phyloP scores from a whole-genome alignment of 2,797 vertebrate species.

The Gorsachius magnificus region DNA sequence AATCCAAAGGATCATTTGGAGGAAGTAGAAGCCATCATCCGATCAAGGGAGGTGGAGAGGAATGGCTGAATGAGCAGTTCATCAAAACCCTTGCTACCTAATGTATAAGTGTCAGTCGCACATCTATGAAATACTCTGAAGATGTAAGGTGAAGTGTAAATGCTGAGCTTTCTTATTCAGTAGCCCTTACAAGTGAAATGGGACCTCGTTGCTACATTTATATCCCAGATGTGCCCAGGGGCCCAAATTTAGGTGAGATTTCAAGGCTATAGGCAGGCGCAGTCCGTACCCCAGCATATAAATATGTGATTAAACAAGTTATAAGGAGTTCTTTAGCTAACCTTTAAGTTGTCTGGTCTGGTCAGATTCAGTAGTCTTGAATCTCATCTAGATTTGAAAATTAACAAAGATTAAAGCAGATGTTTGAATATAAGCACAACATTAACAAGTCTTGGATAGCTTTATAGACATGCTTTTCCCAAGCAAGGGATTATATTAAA shows the following conservation, averaged over 20 bases:
- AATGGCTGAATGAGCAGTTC: not conserved
- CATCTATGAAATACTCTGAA: not conserved
- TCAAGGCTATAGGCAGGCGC: not conserved
- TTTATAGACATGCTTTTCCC: not conserved
- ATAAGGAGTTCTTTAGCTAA: not conserved
- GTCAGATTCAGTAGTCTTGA: not conserved
- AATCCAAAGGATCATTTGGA: not conserved
- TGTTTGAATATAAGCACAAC: not conserved
- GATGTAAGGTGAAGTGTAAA: not conserved
- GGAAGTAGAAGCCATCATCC: not conserved
- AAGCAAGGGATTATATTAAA: not conserved
- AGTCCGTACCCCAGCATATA: not conserved
- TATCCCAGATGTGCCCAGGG: not conserved
- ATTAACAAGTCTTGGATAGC: not conserved
- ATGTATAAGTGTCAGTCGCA: not conserved
- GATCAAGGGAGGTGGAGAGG: not conserved
- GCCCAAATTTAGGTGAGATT: not conserved
- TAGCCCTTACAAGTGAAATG: not conserved
- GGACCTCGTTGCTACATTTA: not conserved
- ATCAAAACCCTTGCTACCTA: not conserved
- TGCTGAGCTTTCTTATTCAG: slow-evolving; percentile 6
- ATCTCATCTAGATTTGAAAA: not conserved
- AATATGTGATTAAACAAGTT: not conserved
- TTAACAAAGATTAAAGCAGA: not conserved
- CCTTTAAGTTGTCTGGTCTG: not conserved